Evolutionary conservation across 2,113 vertebrate genomes (phyloP).

Genomic region (Menura novaehollandiae): DNA sequence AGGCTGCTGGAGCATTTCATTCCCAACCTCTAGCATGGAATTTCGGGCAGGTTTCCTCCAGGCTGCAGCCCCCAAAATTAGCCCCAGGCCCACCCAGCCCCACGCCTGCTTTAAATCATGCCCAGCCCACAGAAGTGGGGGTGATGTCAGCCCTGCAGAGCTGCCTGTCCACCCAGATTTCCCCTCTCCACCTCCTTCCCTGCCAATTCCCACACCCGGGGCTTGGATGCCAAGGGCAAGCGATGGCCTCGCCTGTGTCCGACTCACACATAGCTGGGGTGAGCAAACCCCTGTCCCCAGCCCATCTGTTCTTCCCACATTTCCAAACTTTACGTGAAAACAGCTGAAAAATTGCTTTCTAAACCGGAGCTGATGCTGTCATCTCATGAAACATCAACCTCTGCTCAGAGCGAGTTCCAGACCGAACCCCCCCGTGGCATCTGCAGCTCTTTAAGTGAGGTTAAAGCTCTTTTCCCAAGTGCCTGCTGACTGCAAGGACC

Average conservation of each 20-base stretch:
- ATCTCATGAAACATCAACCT: rapidly evolving
- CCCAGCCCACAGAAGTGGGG: background rate
- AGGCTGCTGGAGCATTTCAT: background rate
- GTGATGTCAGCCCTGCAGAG: background rate
- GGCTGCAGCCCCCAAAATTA: background rate
- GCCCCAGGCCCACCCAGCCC: background rate
- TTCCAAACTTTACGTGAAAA: rapidly evolving
- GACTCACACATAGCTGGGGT: rapidly evolving
- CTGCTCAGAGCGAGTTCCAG: rapidly evolving
- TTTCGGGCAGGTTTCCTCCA: background rate
- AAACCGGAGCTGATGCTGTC: background rate
- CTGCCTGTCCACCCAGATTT: background rate
- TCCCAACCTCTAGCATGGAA: rapidly evolving
- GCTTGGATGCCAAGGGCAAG: background rate
- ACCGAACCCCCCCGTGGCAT: background rate
- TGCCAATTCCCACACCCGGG: background rate
- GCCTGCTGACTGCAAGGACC: rapidly evolving
- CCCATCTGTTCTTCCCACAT: background rate
- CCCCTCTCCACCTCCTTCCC: background rate
- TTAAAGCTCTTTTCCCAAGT: background rate
- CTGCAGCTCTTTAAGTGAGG: background rate
- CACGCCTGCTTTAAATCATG: background rate
- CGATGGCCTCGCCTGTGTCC: background rate
- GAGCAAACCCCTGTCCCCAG: background rate
- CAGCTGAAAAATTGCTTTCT: background rate